phyloP scores from a whole-genome alignment of 2,113 vertebrate species.

The Pagrus major region DNA sequence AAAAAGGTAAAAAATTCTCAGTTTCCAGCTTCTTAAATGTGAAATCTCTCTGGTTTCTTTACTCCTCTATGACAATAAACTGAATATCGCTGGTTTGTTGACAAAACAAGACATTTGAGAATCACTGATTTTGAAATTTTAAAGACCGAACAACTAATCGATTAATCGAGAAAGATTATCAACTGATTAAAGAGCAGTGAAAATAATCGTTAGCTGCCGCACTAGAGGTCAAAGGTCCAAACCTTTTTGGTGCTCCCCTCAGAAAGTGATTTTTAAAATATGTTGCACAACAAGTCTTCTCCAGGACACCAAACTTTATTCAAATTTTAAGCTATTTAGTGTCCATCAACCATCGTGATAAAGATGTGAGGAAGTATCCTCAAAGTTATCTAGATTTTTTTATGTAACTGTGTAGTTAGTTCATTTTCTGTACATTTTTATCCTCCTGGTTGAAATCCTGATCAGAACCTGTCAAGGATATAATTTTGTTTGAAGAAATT shows the following conservation, averaged over 20 bases:
- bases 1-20: too few relatives aligned
- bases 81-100: too few relatives aligned
- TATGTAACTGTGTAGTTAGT: background rate
- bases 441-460: background rate
- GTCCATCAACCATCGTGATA: background rate
- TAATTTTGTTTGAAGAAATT: background rate
- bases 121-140: too few relatives aligned
- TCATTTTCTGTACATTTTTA: background rate
- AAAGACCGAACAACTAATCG: too few relatives aligned
- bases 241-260: background rate
- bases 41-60: too few relatives aligned
- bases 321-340: background rate
- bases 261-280: background rate
- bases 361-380: background rate
- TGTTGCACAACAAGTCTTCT: background rate
- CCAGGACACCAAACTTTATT: background rate
- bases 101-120: too few relatives aligned
- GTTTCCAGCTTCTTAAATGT: too few relatives aligned
- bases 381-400: background rate
- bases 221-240: too few relatives aligned
- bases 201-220: too few relatives aligned
- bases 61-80: too few relatives aligned
- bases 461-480: background rate
- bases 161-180: too few relatives aligned
- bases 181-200: too few relatives aligned